A percentile compares a stretch with the other conserved stretches of the same genome.
Evolutionary conservation across 2,888 invertebrate species (phyloP).

Genomic region (Pristionchus mayeri): DNA sequence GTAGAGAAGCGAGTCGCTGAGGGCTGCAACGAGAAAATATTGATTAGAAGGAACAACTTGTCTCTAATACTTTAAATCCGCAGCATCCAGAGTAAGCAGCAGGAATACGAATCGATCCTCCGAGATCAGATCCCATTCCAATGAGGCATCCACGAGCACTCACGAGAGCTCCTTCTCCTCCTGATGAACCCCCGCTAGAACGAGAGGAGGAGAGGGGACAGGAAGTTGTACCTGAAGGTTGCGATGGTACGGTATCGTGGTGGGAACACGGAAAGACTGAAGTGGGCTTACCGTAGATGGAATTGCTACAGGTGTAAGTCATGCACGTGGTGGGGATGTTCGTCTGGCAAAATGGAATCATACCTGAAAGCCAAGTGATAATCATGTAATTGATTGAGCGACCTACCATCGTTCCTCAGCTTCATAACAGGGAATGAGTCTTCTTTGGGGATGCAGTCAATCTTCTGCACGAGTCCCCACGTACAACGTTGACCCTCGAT

Average conservation of each 20-base stretch:
- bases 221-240: constrained; percentile 62
- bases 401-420: constrained; percentile 48
- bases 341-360: constrained; percentile 78
- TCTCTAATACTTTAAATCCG: constrained; percentile 69
- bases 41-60: no score
- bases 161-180: constrained; percentile 78
- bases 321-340: constrained; percentile 76
- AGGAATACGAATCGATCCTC: constrained; percentile 78
- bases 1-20: constrained; percentile 49
- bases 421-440: constrained; percentile 34
- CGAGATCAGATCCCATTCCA: constrained; percentile 77
- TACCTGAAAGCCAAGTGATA: constrained; percentile 69
- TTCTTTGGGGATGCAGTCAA: neutral
- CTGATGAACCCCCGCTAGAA: constrained; percentile 77
- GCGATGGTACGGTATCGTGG: neutral
- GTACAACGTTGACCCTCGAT: neutral
- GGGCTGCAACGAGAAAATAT: constrained; percentile 46
- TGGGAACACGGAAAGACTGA: no score
- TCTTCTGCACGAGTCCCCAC: neutral
- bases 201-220: constrained; percentile 49
- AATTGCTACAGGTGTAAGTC: constrained; percentile 71
- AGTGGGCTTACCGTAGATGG: constrained; percentile 64
- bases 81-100: constrained; percentile 77
- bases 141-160: constrained; percentile 49
- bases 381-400: neutral